Conservation (phyloP, 2,888 invertebrate genomes). For the Kryphioiulus occultus region DNA sequence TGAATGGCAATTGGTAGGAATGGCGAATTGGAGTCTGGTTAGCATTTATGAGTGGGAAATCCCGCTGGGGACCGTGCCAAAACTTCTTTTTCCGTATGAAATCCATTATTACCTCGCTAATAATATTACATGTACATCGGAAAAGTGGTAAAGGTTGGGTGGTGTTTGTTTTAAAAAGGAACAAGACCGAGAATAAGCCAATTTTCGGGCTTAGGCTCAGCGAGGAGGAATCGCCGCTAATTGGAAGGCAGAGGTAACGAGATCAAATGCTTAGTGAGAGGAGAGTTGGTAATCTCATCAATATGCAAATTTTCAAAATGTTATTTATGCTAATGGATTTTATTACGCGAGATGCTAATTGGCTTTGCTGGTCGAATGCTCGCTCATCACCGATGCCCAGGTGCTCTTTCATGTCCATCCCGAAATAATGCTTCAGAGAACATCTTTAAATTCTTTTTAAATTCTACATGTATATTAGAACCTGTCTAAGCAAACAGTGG, state of each 20-base stretch:
- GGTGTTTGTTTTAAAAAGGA: conserved; percentile 20
- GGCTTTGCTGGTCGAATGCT: conserved; percentile 8
- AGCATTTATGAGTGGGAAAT: not conserved
- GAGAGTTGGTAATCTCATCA: conserved; percentile 20
- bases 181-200: conserved; percentile 25
- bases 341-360: conserved; percentile 4
- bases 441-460: no score
- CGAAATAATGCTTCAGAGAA: not conserved
- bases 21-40: conserved; percentile 9
- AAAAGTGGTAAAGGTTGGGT: not conserved
- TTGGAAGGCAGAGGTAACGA: conserved; percentile 35
- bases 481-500: no score
- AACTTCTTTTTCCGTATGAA: not conserved
- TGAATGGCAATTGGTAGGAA: not conserved
- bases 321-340: conserved; percentile 27
- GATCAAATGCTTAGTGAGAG: conserved; percentile 30
- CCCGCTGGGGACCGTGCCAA: not conserved
- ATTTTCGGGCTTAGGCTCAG: conserved; percentile 2
- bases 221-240: conserved; percentile 14
- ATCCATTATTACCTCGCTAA: conserved; percentile 25
- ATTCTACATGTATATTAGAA: no score
- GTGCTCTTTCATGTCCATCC: not conserved
- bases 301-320: conserved; percentile 35
- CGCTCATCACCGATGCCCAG: not conserved
- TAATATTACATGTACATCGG: not conserved